Evolutionary conservation across 2,797 vertebrate genomes (phyloP).

Genomic region (Vultur gryphus): DNA sequence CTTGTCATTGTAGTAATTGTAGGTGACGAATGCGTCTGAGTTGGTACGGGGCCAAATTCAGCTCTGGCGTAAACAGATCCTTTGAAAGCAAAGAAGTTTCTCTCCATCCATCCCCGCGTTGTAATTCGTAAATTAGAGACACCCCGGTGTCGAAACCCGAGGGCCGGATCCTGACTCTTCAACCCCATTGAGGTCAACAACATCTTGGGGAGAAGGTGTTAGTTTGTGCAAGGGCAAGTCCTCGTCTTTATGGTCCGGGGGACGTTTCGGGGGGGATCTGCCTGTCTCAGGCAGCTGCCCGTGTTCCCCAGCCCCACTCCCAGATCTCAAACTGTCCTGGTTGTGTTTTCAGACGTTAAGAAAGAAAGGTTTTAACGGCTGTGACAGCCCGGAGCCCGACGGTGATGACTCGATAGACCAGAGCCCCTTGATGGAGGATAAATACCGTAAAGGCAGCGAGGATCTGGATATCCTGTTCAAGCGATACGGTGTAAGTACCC

Average conservation of each 20-base stretch:
- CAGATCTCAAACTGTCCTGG: constrained; percentile 39
- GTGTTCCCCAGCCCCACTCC: background rate
- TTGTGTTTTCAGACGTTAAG: constrained; percentile 90
- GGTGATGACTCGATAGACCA: constrained; percentile 97
- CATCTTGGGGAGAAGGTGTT: accelerated
- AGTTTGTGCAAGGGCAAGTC: accelerated
- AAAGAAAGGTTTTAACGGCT: constrained; percentile 99
- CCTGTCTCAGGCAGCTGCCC: background rate
- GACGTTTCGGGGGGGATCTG: background rate
- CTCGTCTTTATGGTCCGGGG: accelerated
- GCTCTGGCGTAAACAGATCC: background rate
- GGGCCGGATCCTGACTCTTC: background rate
- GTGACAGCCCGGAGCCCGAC: constrained; percentile 97
- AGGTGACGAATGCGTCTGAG: background rate
- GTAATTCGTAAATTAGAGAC: background rate
- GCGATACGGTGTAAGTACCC: constrained; percentile 94
- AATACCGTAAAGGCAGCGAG: constrained; percentile 91
- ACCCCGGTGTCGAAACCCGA: accelerated
- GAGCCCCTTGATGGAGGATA: constrained; percentile 96
- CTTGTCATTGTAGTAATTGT: background rate
- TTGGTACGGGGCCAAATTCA: background rate
- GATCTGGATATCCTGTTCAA: constrained; percentile 98
- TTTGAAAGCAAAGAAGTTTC: background rate
- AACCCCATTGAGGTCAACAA: accelerated
- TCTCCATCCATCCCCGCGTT: background rate